A percentile compares a stretch with the other conserved stretches of the same genome.
phyloP scores from a whole-genome alignment of 2,113 vertebrate genomes.

The Heptranchias perlo region DNA sequence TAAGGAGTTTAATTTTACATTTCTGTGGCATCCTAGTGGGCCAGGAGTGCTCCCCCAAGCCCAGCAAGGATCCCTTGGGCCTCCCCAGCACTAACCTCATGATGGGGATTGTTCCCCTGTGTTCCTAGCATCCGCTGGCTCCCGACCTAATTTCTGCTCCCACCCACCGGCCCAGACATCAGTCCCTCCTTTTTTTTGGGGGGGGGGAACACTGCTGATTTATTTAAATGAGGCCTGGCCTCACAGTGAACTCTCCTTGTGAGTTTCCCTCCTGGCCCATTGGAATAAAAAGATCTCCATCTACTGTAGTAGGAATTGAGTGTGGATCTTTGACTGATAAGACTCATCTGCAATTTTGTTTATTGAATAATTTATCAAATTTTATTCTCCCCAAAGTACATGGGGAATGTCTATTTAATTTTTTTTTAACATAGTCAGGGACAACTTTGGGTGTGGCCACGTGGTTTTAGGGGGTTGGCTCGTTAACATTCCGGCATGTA shows the following conservation, averaged over 20 bases:
- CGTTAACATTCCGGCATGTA: neutral
- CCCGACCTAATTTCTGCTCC: neutral
- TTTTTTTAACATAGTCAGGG: neutral
- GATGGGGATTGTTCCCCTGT: neutral
- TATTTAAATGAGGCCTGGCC: neutral
- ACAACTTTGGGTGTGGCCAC: neutral
- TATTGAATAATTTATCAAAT: neutral
- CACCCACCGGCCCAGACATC: neutral
- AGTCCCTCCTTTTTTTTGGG: neutral
- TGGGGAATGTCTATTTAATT: neutral
- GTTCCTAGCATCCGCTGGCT: neutral
- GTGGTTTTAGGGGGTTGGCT: neutral
- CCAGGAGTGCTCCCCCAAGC: too few species aligned
- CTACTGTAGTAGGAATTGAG: neutral
- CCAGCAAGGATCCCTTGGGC: too few species aligned
- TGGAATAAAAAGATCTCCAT: neutral
- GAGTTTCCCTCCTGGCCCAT: neutral
- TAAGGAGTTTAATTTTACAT: too few species aligned
- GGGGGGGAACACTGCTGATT: neutral
- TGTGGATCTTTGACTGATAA: neutral
- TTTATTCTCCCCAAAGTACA: neutral
- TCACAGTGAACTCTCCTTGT: neutral
- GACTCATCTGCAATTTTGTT: neutral
- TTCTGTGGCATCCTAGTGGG: too few species aligned
- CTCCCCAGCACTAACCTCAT: neutral